Base-by-base conservation (phyloP, 92 coral and sea anemone genomes). In the Chrysogorgia sp. region DNA sequence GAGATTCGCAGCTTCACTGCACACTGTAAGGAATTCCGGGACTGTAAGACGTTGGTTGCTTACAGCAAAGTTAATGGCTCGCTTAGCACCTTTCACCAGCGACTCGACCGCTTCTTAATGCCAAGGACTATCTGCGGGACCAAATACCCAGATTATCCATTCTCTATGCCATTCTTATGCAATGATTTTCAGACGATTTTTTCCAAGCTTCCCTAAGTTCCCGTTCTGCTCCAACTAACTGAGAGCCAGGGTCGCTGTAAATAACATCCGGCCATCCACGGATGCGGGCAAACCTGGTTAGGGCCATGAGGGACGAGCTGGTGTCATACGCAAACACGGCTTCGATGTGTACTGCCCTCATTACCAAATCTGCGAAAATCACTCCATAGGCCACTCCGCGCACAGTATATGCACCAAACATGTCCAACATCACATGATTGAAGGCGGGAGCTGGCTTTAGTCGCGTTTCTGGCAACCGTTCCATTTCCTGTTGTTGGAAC, bases 221-320 rank as follows among this genome's bases (percentile, higher is more conserved):
- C 45, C 89, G 33, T 19, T 77, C 81, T 29, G 90, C 84, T 2
- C 90, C 90, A 9, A 76, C 87, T 59, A 86, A 82, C 49, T 90
- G 89, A 37, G 89, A 90, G 25, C 93, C 90, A 41, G 88, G 89
- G 77, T 90, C 88, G 58, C 91, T 90, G 89, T 87, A 84, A 2
- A 87, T 71, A 6, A 6, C 84, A 66, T 80, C 82, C 21, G 86
- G 86, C 90, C 90, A 83, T 30, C 93, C 90, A 37, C 86, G 78
- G 28, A 90, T 58, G 74, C 87, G 74, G 10, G 90, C 75, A 32
- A 86, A 90, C 58, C 90, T 83, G 68, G 86, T 90, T 8, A 86
- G 62, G 3, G 86, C 88, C 85, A 86, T 74, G 20, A 89, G 88
- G 30, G 86, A 89, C 9, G 77, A 77, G 89, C 15, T n/a, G n/a